Evolutionary conservation across 1,140 invertebrate species (phyloP).

Genomic region (Helicoverpa armigera): DNA sequence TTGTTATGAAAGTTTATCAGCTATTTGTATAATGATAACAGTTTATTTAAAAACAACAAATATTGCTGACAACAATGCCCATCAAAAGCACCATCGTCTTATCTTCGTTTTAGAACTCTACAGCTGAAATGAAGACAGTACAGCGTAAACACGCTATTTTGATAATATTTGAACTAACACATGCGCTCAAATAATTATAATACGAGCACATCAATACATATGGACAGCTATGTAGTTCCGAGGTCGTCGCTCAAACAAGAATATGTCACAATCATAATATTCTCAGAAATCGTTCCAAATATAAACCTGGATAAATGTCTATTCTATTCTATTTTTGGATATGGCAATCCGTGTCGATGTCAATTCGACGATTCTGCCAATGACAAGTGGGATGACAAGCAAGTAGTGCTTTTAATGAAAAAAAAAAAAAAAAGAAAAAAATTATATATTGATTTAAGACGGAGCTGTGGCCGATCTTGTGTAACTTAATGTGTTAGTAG

Average conservation of each 20-base stretch:
- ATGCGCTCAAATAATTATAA: not conserved
- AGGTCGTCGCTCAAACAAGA: conserved; percentile 60
- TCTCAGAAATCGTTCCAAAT: conserved; percentile 80
- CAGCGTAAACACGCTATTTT: not conserved
- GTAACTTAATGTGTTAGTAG: too few relatives aligned
- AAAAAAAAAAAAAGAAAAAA: too few relatives aligned
- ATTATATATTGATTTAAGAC: too few relatives aligned
- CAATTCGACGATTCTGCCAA: too few relatives aligned
- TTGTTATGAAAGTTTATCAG: conserved; percentile 28
- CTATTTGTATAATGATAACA: conserved; percentile 4
- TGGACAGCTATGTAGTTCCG: conserved; percentile 41
- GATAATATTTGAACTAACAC: conserved; percentile 2
- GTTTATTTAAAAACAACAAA: conserved; percentile 25
- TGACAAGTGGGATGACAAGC: too few relatives aligned
- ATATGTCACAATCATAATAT: conserved; percentile 80
- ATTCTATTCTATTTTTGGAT: too few relatives aligned
- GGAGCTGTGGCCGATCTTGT: too few relatives aligned
- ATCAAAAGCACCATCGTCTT: not conserved
- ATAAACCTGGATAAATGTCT: conserved; percentile 81
- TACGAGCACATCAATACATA: conserved; percentile 42
- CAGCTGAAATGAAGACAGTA: not conserved
- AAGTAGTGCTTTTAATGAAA: too few relatives aligned
- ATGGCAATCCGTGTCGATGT: too few relatives aligned
- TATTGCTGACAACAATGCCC: not conserved
- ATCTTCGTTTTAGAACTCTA: not conserved